Conservation (phyloP, 1,140 invertebrate genomes). For the Drosophila malerkotliana region DNA sequence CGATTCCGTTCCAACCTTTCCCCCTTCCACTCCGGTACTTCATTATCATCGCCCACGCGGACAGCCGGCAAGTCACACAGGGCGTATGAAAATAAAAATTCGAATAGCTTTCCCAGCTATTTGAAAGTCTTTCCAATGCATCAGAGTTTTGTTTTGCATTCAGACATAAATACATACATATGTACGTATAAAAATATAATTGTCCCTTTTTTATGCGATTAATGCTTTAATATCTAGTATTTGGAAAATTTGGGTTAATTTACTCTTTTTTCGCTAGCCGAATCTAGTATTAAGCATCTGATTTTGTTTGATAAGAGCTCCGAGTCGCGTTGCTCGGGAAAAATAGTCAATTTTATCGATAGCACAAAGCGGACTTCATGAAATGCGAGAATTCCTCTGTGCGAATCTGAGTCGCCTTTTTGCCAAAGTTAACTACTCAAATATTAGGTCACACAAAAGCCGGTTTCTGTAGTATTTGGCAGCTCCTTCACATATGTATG, state of each 20-base stretch:
- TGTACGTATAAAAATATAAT: too few relatives aligned
- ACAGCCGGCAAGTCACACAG: constrained; percentile 21
- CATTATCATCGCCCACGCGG: constrained; percentile 25
- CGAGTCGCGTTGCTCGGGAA: not conserved
- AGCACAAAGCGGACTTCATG: constrained; percentile 4
- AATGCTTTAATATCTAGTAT: constrained; percentile 1
- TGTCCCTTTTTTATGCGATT: not conserved
- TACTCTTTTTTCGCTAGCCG: constrained; percentile 1
- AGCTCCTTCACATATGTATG: constrained; percentile 45
- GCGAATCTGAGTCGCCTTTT: constrained; percentile 38
- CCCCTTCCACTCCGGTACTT: constrained; percentile 14
- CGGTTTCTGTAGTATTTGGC: constrained; percentile 59
- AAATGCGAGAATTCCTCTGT: constrained; percentile 5
- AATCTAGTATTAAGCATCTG: not conserved
- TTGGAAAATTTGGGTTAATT: not conserved
- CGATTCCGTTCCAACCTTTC: constrained; percentile 5
- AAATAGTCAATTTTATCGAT: constrained; percentile 18
- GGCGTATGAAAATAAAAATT: constrained; percentile 57
- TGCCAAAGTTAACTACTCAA: constrained; percentile 56
- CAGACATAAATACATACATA: too few relatives aligned
- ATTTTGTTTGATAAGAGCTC: constrained; percentile 47
- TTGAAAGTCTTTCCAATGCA: not conserved
- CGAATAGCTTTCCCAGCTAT: constrained; percentile 41
- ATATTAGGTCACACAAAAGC: constrained; percentile 61
- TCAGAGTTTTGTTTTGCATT: not conserved